Base-by-base conservation (phyloP, 2,113 vertebrate genomes). In the Phylloscopus trochiloides region DNA sequence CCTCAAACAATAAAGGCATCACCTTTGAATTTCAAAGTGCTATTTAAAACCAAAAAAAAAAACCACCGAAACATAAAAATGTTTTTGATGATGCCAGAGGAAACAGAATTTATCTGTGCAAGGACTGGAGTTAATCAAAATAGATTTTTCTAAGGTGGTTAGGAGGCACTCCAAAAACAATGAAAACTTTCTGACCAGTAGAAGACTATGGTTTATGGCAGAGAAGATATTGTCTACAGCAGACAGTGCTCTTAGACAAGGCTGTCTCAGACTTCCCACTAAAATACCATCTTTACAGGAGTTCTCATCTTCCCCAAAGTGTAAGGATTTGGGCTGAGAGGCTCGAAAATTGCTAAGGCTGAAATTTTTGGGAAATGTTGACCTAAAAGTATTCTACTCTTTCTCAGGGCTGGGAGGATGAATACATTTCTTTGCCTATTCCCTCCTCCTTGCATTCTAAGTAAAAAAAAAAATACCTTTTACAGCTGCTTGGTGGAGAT, bases 401-500 rank as follows among this genome's bases (percentile, higher is more conserved):
- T 93, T 70, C 26, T 70, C 42, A 51, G 14, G 25, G 21, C 17
- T 54, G 12, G 81, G 22, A 62, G 22, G 19, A 74, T 63, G 17
- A 86, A 55, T 14, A 8, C 17, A 32, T 36, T 75, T 22, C 14
- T 73, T 73, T 34, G 28, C 9, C 2, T n/a, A 6, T 26, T 54
- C 18, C 17, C 17, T 32, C 26, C 21, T 2, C 2, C 6, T 22
- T 38, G 31, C 14, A 55, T 54, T 55, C 58, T 16, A 3, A 77
- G 38, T 24, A 32, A 72, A 91, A 43, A 91, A 34, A 43, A 90
- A 70, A 40, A 1, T 32, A 83, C 24, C n/a, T 92, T 95, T 81
- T 24, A 43, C 80, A 95, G 80, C 55, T 94, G 72, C 51, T 92
- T 92, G 83, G 63, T 89, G 89, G 73, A 81, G 68, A 77, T 62